Conservation (phyloP, 2,113 vertebrate species). For the Sus scrofa region T2T-Sscrofa CM000821.6:35880501-35881000, state of each 20-base stretch:
- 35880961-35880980: too few relatives aligned
- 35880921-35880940: not conserved
- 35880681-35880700: not conserved
- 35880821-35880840: not conserved
- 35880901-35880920: not conserved
- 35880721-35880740: not conserved
- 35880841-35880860: not conserved
- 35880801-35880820: not conserved
- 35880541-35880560: not conserved
- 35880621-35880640: not conserved
- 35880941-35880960: not conserved
- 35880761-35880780: not conserved
- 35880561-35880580: not conserved
- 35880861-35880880: not conserved
- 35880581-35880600: not conserved
- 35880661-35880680: not conserved
- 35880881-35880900: not conserved
- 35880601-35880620: not conserved
- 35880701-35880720: not conserved
- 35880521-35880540: too few relatives aligned
- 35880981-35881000: too few relatives aligned
- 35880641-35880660: too few relatives aligned
- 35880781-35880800: not conserved
- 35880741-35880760: not conserved
- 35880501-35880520: not conserved